Evolutionary conservation across 1,140 invertebrate genomes (phyloP), one percentile per base, ranked within the genome.

Genomic region (Hypothenemus hampei): DNA sequence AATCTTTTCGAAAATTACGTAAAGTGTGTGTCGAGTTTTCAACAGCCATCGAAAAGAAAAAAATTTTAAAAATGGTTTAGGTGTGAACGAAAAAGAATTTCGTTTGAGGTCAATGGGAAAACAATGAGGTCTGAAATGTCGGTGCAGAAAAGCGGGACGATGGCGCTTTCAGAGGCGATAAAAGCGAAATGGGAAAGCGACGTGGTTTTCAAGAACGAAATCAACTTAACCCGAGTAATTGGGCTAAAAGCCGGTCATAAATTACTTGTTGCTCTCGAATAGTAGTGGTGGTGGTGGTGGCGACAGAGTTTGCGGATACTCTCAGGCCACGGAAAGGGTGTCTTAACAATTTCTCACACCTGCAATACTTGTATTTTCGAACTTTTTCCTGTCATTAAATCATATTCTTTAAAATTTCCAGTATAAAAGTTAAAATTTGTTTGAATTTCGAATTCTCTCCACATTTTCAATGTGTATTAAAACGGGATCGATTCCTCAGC

Each of bases 151-250:
- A 40, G 37, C 29, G 19, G 48, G 20, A 33, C 47, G 33, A 18
- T 39, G 36, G 37, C 48, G 40, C 41, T 51, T 33, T n/a, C n/a
- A 18, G 45, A 47, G 16, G 31, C 45, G 47, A 39, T 49, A 51
- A 40, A 51, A 51, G 48, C 46, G 39, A 51, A 51, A 51, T 40
- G 37, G 48, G 31, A 51, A 51, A 41, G 48, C 48, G 37, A 40
- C 39, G 37, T 51, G 39, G 21, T 15, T 51, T 51, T 33, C 50
- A 35, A 53, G 50, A 53, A 43, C 35, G 50, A 43, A 53, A 53
- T 53, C 50, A 53, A 53, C 39, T 44, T 53, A 53, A 53, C 40
- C 50, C 50, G 15, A 19, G 24, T 53, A 53, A 53, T 53, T 53
- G 50, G 49, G 40, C 50, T 53, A 44, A 53, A 36, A 53, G 50